phyloP scores from a whole-genome alignment of 2,888 invertebrate genomes.

The Aproaerema taeniolella region DNA sequence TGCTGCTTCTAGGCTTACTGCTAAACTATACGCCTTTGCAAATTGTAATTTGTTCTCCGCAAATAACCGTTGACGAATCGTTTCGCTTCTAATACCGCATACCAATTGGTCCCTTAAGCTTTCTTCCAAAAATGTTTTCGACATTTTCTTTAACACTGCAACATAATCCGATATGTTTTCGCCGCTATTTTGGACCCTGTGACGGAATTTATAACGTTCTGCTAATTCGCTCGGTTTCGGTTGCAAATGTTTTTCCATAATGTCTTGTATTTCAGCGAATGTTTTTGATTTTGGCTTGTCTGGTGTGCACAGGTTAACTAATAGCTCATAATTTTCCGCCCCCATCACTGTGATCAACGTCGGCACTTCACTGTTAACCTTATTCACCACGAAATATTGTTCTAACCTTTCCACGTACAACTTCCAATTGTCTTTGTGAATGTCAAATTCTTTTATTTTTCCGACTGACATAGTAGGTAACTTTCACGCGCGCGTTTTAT shows the following conservation, averaged over 20 bases:
- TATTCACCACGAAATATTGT: no score
- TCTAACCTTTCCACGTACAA: no score
- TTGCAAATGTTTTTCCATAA: background rate
- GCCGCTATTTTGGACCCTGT: background rate
- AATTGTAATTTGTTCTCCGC: background rate
- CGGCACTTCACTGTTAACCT: no score
- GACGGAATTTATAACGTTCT: background rate
- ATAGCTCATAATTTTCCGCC: no score
- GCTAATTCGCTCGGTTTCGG: background rate
- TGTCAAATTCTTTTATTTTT: no score
- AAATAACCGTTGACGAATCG: background rate
- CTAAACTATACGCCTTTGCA: background rate
- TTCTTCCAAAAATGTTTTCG: background rate
- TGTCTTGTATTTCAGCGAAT: no score
- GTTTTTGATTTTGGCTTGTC: no score
- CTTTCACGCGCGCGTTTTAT: no score
- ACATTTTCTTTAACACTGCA: background rate
- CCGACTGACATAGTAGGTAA: no score
- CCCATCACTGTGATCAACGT: no score
- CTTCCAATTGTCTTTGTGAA: no score
- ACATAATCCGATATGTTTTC: background rate
- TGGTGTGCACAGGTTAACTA: no score
- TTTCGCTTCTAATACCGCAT: background rate
- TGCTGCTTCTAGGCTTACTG: background rate
- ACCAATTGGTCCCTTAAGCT: background rate